Percentiles rank a stretch among this genome's conserved stretches.
phyloP scores from a whole-genome alignment of 2,888 invertebrate genomes.

The Cerceris ruficornis region DNA sequence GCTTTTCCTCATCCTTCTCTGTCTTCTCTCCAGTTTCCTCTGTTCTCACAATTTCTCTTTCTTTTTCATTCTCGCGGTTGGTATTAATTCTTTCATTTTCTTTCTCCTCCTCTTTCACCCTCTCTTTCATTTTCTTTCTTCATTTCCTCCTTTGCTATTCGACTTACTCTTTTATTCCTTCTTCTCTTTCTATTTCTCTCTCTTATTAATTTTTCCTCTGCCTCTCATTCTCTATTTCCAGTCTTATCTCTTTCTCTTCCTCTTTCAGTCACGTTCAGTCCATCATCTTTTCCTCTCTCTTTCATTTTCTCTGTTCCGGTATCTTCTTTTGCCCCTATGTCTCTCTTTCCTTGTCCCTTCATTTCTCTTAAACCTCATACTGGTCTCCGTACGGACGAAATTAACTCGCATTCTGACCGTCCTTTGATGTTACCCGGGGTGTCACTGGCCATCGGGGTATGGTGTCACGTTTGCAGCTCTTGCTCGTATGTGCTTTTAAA shows the following conservation, averaged over 20 bases:
- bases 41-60: no score
- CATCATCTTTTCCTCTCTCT: neutral
- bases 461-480: neutral
- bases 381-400: conserved; percentile 28
- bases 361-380: conserved; percentile 34
- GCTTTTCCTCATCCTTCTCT: neutral
- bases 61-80: no score
- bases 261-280: neutral
- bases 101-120: no score
- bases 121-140: no score
- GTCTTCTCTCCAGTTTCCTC: no score
- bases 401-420: conserved; percentile 49
- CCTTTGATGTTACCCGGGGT: conserved; percentile 58
- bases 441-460: conserved; percentile 25
- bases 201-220: neutral
- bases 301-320: neutral
- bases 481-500: conserved; percentile 16
- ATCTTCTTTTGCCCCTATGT: neutral
- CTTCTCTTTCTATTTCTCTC: neutral
- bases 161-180: no score
- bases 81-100: no score
- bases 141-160: no score
- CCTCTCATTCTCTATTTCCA: neutral
- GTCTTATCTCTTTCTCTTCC: neutral
- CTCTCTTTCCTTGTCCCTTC: conserved; percentile 2